These are phyloP conservation scores for Herminia tarsipennalis DNA, from an alignment of 2,888 invertebrate species.

Conservation along the genomic window DNA sequence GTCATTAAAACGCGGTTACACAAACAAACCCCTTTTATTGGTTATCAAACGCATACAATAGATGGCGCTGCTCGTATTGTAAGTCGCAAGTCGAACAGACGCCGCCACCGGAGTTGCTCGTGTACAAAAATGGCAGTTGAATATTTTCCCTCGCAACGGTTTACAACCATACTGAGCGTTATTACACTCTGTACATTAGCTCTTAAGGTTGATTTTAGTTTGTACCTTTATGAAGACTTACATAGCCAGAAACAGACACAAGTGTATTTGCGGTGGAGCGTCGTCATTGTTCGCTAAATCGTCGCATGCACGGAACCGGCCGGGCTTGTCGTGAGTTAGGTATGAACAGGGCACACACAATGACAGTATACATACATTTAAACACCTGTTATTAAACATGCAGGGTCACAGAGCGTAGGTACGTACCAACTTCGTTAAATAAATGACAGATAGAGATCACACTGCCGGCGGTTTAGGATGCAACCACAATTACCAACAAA, in stretches of 20 bases:
- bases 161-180: slow-evolving; percentile 36
- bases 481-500: slow-evolving; percentile 68
- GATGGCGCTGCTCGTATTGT: slow-evolving; percentile 81
- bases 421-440: slow-evolving; percentile 74
- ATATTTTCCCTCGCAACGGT: slow-evolving; percentile 78
- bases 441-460: slow-evolving; percentile 80
- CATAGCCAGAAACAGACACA: slow-evolving; percentile 72
- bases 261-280: slow-evolving; percentile 80
- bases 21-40: slow-evolving; percentile 68
- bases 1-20: slow-evolving; percentile 49
- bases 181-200: slow-evolving; percentile 44
- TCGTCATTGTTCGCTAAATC: slow-evolving; percentile 85
- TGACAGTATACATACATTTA: slow-evolving; percentile 81
- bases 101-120: slow-evolving; percentile 83
- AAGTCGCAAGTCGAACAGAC: slow-evolving; percentile 76
- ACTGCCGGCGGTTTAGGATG: slow-evolving; percentile 69
- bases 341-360: slow-evolving; percentile 75
- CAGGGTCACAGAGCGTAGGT: slow-evolving; percentile 75
- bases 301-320: slow-evolving; percentile 84
- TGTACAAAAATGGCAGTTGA: slow-evolving; percentile 84
- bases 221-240: slow-evolving; percentile 60
- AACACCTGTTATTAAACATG: slow-evolving; percentile 84
- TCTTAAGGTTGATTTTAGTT: slow-evolving; percentile 49
- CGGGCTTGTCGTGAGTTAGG: slow-evolving; percentile 82
- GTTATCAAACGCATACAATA: slow-evolving; percentile 80